phyloP scores from a whole-genome alignment of 2,888 invertebrate genomes.

The Athalia rosae region DNA sequence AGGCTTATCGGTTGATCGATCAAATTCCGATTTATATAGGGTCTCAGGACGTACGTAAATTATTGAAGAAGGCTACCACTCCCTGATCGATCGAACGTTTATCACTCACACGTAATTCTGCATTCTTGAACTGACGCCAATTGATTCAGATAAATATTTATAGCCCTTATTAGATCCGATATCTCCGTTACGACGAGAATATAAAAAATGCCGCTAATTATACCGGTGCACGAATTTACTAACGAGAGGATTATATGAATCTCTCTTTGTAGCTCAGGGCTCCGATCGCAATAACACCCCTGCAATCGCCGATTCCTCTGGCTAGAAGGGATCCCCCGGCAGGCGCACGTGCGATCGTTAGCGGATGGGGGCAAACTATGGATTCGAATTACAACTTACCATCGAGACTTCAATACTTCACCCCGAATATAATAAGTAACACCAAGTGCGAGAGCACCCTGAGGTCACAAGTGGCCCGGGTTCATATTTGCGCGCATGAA shows the following conservation, averaged over 20 bases:
- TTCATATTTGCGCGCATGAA: conserved; percentile 52
- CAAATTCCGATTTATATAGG: not conserved
- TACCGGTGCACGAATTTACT: too few species aligned
- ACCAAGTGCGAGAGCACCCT: conserved; percentile 46
- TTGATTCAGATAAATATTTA: not conserved
- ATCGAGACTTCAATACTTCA: conserved; percentile 46
- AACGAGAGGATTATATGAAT: too few species aligned
- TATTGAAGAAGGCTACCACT: not conserved
- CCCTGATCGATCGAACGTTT: conserved; percentile 4
- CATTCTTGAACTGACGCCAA: not conserved
- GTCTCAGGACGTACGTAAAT: not conserved
- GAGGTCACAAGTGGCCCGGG: conserved; percentile 38
- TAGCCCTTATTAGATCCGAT: too few species aligned
- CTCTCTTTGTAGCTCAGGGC: conserved; percentile 44
- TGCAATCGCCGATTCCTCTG: conserved; percentile 52
- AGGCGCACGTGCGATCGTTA: conserved; percentile 9
- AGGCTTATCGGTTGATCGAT: conserved; percentile 6
- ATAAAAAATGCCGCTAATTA: too few species aligned
- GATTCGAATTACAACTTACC: conserved; percentile 41
- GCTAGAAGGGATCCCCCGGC: conserved; percentile 16
- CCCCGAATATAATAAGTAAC: conserved; percentile 50
- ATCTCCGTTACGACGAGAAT: too few species aligned
- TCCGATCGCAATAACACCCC: conserved; percentile 43
- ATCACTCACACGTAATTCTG: not conserved
- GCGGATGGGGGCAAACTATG: conserved; percentile 51